Evolutionary conservation across 2,888 invertebrate genomes (phyloP), one percentile per base, ranked within the genome.

Genomic region (Macrophya alboannulata): DNA sequence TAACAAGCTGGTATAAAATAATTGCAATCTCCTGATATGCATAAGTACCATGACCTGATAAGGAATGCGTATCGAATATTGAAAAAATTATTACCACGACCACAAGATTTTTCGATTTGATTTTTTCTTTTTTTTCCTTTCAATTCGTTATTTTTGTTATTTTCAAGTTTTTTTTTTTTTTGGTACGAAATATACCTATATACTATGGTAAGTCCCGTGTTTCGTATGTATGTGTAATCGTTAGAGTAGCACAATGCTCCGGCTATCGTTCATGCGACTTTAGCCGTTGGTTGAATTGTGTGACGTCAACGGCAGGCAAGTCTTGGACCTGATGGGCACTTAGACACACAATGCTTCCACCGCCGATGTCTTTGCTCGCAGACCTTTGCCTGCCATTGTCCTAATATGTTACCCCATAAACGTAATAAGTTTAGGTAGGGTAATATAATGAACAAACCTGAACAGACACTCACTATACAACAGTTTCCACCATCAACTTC

Each of bases 261-360:
- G 37, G 43, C 59, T 81, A 81, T 81, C 81, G 62, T 81, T 81
- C 62, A 81, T 62, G 62, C 31, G 3, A 31, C 31, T 31, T 1
- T 31, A 31, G 43, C n/a, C 51, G 51, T 59, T 59, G 84, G 40
- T 76, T 68, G 74, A 84, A 59, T 55, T 77, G 65, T 51, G 65
- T 84, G 79, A 84, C 86, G 86, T 87, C 87, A 86, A 82, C 62
- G 72, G 77, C 85, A 87, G 86, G 68, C 86, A 68, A 72, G 85
- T 85, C 86, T 87, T 88, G 86, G 85, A 85, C 86, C 87, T 88
- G 86, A 88, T 88, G 88, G 87, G 85, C 88, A 87, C 88, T 88
- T 87, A 86, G 85, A 82, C 87, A 85, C 86, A 88, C 87, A 87
- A 88, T 87, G 86, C 85, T 77, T 48, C n/a, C 65, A 82, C 59